Base-by-base conservation (phyloP, 2,797 vertebrate species). In the Echiichthys vipera region DNA sequence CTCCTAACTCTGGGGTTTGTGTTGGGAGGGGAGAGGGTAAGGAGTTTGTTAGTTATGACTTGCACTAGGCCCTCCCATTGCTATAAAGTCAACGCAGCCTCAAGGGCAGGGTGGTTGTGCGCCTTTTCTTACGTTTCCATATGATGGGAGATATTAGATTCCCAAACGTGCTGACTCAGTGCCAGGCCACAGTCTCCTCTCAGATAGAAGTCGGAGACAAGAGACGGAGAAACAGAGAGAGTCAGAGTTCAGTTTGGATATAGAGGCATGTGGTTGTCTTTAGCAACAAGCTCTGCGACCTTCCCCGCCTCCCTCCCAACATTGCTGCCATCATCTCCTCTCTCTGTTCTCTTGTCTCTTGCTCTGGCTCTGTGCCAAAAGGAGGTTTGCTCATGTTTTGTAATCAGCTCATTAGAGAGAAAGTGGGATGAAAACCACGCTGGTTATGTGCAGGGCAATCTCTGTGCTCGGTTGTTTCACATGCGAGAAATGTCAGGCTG, bases 171-270 rank as follows among this genome's bases (percentile, higher is more conserved):
- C 90, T 93, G 94, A 94, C 86, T 81, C 66, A n/a, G 59, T 88
- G 95, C 95, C 95, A 95, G 90, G 91, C 95, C 94, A 88, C 94
- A 95, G 95, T 92, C 94, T 95, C 94, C 95, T 93, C 88, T 89
- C 85, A 40, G 92, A 93, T 92, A 92, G 70, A 92, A 91, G 91
- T 91, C 57, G 84, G 89, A 93, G 95, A 95, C 93, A n/a, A 63
- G 75, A 74, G 74, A 71, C 32, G 10, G 55, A 84, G 79, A 78
- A 78, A 70, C 61, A 65, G 62, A 50, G 65, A 82, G 81, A 83
- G 58, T 57, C 24, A 42, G 62, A 77, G 80, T 13, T 76, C 86
- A 91, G 89, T 86, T 88, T 84, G 88, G 77, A 75, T 81, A 86
- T 77, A 75, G 82, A 91, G 88, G 93, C 93, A 95, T 95, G 93